Base-by-base conservation (phyloP, 2,888 invertebrate genomes). In the Polymixis flavicincta region DNA sequence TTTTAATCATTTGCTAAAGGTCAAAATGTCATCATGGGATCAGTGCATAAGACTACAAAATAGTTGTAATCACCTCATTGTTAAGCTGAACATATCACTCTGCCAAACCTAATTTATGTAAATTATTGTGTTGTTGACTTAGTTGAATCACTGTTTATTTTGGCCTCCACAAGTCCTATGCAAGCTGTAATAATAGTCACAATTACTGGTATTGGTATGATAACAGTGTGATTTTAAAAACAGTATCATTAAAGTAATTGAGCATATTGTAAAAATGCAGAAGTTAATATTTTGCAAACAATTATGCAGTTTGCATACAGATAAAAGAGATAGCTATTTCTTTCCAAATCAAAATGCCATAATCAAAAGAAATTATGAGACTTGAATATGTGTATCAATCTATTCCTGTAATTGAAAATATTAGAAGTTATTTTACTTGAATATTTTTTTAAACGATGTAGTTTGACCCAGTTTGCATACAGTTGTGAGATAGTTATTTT, bases 81-180 rank as follows among this genome's bases (percentile, higher is more conserved):
- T 76, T 71, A 75, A n/a, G n/a, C 61, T 74, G 63, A 69, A 66
- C 67, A 65, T 77, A 76, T 52, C 52, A 66, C 52, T 48, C 50
- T 70, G 63, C 54, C 71, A 75, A 80, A 82, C 65, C 59, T 80
- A 85, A 85, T 85, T 77, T 84, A 86, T 87, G 85, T 76, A 85
- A 84, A 80, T 84, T 83, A 80, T 83, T 83, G 74, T 82, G 54
- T 80, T 81, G 76, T 84, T 70, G 76, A 82, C 76, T 85, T 80
- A 81, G 77, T 84, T 73, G 76, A 86, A 81, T 84, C 80, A 85
- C 76, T 81, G 45, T 84, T 79, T 80, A 74, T 68, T 82, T 79
- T 71, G 66, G 80, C 66, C 66, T 74, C 63, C 19, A 65, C 48
- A 65, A 64, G 65, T 74, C 60, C 60, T 69, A 55, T 45, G 48